These are phyloP conservation scores for Megalops atlanticus DNA, from an alignment of 2,113 vertebrate genomes.

Conservation along the genomic window DNA sequence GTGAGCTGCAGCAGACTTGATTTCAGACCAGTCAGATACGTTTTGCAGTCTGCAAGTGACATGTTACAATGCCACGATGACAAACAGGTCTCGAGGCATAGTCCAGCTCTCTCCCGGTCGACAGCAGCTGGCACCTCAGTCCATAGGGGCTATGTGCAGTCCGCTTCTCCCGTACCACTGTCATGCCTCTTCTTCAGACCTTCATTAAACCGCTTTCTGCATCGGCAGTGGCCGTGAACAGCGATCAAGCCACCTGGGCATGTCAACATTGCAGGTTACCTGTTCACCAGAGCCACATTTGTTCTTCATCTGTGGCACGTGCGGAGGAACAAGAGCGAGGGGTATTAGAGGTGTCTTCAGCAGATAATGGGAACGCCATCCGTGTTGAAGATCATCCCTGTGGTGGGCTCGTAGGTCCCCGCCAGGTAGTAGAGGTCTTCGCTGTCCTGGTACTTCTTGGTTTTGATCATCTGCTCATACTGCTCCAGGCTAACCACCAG, in stretches of 20 bases:
- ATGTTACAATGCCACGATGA: slow-evolving; percentile 12
- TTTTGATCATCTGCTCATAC: slow-evolving; percentile 96
- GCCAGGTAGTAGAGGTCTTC: slow-evolving; percentile 99
- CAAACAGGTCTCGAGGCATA: slow-evolving; percentile 10
- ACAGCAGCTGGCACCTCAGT: background rate
- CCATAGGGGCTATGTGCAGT: background rate
- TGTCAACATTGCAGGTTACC: background rate
- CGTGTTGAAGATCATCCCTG: slow-evolving; percentile 98
- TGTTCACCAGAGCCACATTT: background rate
- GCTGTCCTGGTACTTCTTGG: slow-evolving; percentile 94
- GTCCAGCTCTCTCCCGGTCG: background rate
- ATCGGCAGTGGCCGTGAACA: background rate
- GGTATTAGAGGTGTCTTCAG: slow-evolving; percentile 59
- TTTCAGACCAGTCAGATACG: slow-evolving; percentile 24
- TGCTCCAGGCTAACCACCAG: slow-evolving; percentile 95
- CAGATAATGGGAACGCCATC: slow-evolving; percentile 96
- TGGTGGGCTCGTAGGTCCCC: slow-evolving; percentile 97
- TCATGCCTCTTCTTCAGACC: background rate
- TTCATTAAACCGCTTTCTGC: background rate
- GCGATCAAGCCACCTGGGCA: background rate
- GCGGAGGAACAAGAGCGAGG: background rate
- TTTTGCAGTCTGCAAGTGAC: slow-evolving; percentile 17
- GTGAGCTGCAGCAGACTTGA: slow-evolving; percentile 24
- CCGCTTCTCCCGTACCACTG: background rate
- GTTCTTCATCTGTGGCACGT: background rate